Evolutionary conservation across 2,888 invertebrate genomes (phyloP).

Genomic region (Pachydiplax longipennis): DNA sequence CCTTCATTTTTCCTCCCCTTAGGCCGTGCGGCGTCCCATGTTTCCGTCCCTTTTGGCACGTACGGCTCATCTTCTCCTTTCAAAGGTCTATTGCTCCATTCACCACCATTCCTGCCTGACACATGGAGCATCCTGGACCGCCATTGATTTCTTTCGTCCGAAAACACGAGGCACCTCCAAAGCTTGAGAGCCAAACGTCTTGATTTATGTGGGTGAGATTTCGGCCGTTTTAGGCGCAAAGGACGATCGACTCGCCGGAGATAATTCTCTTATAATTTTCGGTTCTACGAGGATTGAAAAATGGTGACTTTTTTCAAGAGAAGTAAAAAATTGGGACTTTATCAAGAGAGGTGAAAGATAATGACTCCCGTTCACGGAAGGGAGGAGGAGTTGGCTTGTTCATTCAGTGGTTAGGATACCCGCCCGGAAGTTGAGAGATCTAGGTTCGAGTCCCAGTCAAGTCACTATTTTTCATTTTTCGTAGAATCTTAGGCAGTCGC

Average conservation of each 20-base stretch:
- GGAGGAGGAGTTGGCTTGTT: too few relatives aligned
- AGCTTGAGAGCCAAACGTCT: not conserved
- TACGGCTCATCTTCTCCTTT: not conserved
- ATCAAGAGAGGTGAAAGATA: too few relatives aligned
- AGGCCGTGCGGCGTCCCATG: not conserved
- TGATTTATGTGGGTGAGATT: not conserved
- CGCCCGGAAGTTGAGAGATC: too few relatives aligned
- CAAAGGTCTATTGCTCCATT: not conserved
- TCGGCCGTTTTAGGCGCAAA: not conserved
- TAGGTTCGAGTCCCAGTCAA: too few relatives aligned
- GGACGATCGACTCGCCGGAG: not conserved
- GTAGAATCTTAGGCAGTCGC: too few relatives aligned
- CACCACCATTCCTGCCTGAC: not conserved
- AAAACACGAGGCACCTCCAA: not conserved
- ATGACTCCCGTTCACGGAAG: too few relatives aligned
- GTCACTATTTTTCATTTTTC: too few relatives aligned
- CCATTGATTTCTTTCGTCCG: not conserved
- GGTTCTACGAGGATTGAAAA: too few relatives aligned
- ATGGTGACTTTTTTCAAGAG: too few relatives aligned
- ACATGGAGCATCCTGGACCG: not conserved
- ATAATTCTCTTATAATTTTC: not conserved
- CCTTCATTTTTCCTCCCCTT: not conserved
- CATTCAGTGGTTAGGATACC: too few relatives aligned
- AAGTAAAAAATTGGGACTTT: too few relatives aligned
- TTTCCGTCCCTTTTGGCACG: not conserved